These are phyloP conservation scores for Stegophylla sp. DNA, from an alignment of 2,888 invertebrate genomes.

Conservation along the genomic window DNA sequence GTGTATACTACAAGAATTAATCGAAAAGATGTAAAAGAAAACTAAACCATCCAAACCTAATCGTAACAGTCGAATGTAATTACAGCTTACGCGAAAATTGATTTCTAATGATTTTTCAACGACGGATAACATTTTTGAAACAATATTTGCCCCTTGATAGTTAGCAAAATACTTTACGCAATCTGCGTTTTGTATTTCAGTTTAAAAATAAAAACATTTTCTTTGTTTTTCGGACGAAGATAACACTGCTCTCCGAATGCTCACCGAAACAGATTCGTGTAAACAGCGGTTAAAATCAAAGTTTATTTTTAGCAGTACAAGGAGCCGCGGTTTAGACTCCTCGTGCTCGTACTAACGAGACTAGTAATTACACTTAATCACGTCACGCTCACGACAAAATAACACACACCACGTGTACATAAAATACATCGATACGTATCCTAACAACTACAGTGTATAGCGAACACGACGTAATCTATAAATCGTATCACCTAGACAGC, in stretches of 20 bases:
- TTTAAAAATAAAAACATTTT: slow-evolving; percentile 12
- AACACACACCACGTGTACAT: slow-evolving; percentile 13
- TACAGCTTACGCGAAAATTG: neutral
- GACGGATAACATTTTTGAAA: neutral
- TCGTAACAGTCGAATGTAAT: neutral
- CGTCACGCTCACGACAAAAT: slow-evolving; percentile 6
- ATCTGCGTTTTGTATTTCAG: slow-evolving; percentile 1
- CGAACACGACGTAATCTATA: neutral
- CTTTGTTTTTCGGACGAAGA: neutral
- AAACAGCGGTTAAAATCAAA: slow-evolving; percentile 6
- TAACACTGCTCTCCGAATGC: neutral
- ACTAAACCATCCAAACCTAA: too few relatives aligned
- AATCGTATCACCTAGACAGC: too few relatives aligned
- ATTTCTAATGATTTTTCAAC: neutral
- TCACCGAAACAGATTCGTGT: neutral
- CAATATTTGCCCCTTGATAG: slow-evolving; percentile 15
- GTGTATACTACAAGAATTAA: too few relatives aligned
- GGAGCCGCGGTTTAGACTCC: neutral
- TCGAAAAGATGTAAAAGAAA: too few relatives aligned
- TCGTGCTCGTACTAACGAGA: neutral
- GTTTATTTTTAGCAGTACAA: slow-evolving; percentile 9
- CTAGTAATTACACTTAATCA: slow-evolving; percentile 36
- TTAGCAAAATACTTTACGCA: slow-evolving; percentile 4
- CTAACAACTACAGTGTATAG: too few relatives aligned
- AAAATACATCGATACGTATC: neutral